Percentiles rank a stretch among this genome's conserved stretches.
These are phyloP conservation scores for Macrobrachium nipponense DNA, from an alignment of 1,140 invertebrate genomes.

Conservation along the genomic window DNA sequence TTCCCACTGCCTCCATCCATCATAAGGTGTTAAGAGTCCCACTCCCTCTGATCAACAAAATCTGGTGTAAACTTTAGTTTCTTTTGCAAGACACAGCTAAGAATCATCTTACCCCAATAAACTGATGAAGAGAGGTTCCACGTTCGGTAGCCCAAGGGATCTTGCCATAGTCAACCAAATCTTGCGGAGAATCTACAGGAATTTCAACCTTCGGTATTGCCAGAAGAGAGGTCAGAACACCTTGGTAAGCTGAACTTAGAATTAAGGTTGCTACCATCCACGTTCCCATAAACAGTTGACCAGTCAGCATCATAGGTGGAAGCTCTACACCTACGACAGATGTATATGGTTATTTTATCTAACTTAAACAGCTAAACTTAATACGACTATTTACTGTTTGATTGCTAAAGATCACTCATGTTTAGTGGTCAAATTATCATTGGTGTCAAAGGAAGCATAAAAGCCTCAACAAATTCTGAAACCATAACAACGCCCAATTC, in stretches of 20 bases:
- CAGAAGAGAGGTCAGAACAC: slow-evolving; percentile 3
- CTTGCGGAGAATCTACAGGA: neutral
- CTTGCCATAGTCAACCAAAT: neutral
- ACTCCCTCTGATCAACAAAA: too few species aligned
- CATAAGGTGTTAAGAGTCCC: neutral
- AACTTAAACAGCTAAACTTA: too few species aligned
- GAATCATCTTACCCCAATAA: neutral
- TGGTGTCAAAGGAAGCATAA: too few species aligned
- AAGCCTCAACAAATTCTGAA: too few species aligned
- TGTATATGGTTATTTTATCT: too few species aligned
- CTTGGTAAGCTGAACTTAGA: slow-evolving; percentile 6
- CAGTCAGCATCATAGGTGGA: neutral
- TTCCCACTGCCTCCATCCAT: neutral
- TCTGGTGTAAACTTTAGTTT: too few species aligned
- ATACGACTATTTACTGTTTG: too few species aligned
- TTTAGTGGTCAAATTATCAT: too few species aligned
- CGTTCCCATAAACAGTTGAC: neutral
- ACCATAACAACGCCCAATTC: too few species aligned
- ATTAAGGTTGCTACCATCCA: neutral
- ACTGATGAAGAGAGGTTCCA: slow-evolving; percentile 1
- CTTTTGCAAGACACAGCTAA: too few species aligned
- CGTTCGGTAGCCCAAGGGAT: slow-evolving; percentile 1
- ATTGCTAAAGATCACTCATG: too few species aligned
- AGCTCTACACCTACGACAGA: neutral
- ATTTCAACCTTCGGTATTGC: neutral